phyloP scores from a whole-genome alignment of 2,113 vertebrate genomes.

The Megaptera novaeangliae region DNA sequence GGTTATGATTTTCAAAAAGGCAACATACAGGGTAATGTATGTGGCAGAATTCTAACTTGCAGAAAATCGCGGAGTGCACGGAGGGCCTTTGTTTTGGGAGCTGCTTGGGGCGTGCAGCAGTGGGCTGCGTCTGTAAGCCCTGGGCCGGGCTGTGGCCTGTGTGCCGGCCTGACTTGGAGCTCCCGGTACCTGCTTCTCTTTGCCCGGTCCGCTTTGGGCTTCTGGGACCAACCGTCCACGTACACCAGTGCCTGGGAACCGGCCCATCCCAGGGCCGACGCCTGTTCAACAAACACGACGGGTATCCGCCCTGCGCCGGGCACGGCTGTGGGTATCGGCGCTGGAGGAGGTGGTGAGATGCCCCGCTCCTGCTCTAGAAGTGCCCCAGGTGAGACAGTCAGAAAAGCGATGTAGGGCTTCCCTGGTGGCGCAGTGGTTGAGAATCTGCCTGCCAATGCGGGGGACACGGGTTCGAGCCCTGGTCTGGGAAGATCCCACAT shows the following conservation, averaged over 20 bases:
- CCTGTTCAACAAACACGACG: fast-evolving
- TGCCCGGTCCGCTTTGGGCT: too few species aligned
- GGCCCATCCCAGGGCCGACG: neutral
- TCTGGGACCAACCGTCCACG: fast-evolving
- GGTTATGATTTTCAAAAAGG: neutral
- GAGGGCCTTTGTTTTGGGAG: neutral
- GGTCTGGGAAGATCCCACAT: too few species aligned
- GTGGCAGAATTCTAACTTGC: neutral
- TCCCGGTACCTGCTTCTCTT: fast-evolving
- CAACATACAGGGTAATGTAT: neutral
- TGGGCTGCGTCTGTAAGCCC: neutral
- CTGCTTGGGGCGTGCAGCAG: neutral
- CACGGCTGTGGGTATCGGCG: neutral
- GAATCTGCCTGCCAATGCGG: too few species aligned
- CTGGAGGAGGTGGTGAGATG: neutral
- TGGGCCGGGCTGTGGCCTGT: fast-evolving
- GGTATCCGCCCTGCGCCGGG: fast-evolving
- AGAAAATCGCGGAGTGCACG: fast-evolving
- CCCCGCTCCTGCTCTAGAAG: neutral
- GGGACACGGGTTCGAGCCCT: too few species aligned
- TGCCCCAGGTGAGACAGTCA: too few species aligned
- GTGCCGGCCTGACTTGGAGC: neutral
- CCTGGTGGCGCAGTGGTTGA: too few species aligned
- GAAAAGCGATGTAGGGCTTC: neutral
- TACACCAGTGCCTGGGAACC: neutral